Base-by-base conservation (phyloP, 2,888 invertebrate genomes). In the Aradus depressus region DNA sequence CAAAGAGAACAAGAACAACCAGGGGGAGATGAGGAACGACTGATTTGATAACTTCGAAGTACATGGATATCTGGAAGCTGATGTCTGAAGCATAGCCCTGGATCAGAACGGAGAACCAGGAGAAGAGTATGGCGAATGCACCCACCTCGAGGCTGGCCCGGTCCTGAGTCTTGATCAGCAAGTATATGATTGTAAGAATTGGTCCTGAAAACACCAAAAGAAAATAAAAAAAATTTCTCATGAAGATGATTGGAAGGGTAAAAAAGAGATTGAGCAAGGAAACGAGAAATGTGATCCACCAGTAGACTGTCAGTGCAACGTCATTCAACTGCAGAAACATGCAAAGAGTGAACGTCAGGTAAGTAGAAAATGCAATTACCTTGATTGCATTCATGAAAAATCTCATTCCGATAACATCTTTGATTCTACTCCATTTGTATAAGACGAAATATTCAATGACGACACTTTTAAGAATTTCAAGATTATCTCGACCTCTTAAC, bases 31-130 rank as follows among this genome's bases (percentile, higher is more conserved):
- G 31, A 12, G 19, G 32, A 12, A 28, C 22, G 22, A 44, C 32
- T 3, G 44, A 28, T 22, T 25, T 16, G 28, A 32, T 22, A 8
- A 44, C 44, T 12, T 22, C 34, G 19, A 14, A 19, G 18, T 32
- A 44, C 44, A 44, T 44, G 34, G 44, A 28, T 12, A 28, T 32
- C 32, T 44, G 44, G 12, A n/a, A 19, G 19, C 44, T 28, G 6
- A 44, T 19, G 16, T 22, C 31, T 12, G 44, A 4, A 8, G 21
- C 32, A 16, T 28, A 18, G 8, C 44, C 16, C n/a, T 26, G 32
- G 19, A 31, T 16, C 6, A 44, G 32, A 28, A 44, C 19, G 8
- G 44, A 25, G 19, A 44, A 28, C 44, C 44, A 44, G 12, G 34
- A 16, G 18, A 44, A 22, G 10, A 44, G 22, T 19, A 32, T 34